These are phyloP conservation scores for Hesperophylax magnus DNA, from an alignment of 1,140 invertebrate species.

Conservation along the genomic window DNA sequence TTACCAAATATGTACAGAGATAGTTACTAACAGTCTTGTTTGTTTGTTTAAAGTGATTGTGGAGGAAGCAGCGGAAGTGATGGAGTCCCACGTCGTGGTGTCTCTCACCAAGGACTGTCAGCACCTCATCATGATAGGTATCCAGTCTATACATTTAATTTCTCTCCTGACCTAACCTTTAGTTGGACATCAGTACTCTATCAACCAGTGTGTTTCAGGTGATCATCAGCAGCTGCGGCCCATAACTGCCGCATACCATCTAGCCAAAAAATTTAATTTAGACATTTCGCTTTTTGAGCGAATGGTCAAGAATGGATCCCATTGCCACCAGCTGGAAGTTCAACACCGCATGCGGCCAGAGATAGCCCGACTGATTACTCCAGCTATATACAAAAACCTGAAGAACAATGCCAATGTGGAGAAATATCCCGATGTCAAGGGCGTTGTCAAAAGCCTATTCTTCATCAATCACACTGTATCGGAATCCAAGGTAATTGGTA, in stretches of 20 bases:
- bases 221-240: slow-evolving; percentile 86
- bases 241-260: slow-evolving; percentile 72
- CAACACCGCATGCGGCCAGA: slow-evolving; percentile 81
- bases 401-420: slow-evolving; percentile 71
- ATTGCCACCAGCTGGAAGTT: slow-evolving; percentile 69
- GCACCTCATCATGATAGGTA: slow-evolving; percentile 87
- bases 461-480: slow-evolving; percentile 73
- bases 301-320: slow-evolving; percentile 74
- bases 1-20: too few species aligned
- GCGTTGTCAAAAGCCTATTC: slow-evolving; percentile 72
- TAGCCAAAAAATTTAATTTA: slow-evolving; percentile 74
- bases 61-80: slow-evolving; percentile 89
- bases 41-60: slow-evolving; percentile 64
- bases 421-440: slow-evolving; percentile 68
- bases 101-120: slow-evolving; percentile 80
- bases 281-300: slow-evolving; percentile 84
- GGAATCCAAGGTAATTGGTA: slow-evolving; percentile 65
- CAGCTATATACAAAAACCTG: slow-evolving; percentile 74
- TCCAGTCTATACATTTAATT: not conserved
- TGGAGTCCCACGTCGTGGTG: slow-evolving; percentile 83
- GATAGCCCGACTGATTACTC: slow-evolving; percentile 74
- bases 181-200: too few species aligned
- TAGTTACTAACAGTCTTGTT: too few species aligned
- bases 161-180: too few species aligned
- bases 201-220: slow-evolving; percentile 64